phyloP scores from a whole-genome alignment of 64 coral and sea anemone species.

The Stylophora pistillata region DNA sequence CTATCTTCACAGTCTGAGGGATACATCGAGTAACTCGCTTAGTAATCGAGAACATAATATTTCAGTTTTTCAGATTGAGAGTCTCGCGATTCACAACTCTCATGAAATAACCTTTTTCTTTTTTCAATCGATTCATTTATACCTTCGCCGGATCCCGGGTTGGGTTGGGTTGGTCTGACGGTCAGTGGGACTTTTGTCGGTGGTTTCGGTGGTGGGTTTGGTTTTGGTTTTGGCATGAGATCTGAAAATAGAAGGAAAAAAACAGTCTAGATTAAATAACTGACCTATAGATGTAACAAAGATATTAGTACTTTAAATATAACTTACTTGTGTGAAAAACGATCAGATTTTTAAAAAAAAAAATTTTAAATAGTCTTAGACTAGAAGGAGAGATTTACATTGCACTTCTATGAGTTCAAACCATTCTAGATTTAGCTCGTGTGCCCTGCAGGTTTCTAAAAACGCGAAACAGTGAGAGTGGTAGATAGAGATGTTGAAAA shows the following conservation, averaged over 20 bases:
- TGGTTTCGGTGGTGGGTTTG: not conserved
- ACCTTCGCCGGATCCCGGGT: not conserved
- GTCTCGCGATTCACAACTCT: not conserved
- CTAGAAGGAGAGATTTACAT: no score
- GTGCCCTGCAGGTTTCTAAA: no score
- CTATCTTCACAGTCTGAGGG: slow-evolving; percentile 3
- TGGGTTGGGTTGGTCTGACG: not conserved
- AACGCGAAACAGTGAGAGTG: no score
- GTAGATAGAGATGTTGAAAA: not conserved
- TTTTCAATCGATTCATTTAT: not conserved
- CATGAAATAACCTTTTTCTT: no score
- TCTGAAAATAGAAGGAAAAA: not conserved
- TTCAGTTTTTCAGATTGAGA: not conserved
- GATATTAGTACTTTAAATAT: no score
- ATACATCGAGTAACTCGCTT: not conserved
- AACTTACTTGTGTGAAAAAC: no score
- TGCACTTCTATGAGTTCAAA: no score
- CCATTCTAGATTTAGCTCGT: no score
- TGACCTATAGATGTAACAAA: no score
- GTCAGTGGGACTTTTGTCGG: not conserved
- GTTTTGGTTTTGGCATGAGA: slow-evolving; percentile 12
- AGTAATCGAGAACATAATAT: not conserved
- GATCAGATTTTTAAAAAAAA: not conserved
- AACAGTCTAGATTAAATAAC: not conserved
- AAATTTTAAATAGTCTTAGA: not conserved